Evolutionary conservation across 2,797 vertebrate genomes (phyloP).

Genomic region (Lepilemur ruficaudatus): DNA sequence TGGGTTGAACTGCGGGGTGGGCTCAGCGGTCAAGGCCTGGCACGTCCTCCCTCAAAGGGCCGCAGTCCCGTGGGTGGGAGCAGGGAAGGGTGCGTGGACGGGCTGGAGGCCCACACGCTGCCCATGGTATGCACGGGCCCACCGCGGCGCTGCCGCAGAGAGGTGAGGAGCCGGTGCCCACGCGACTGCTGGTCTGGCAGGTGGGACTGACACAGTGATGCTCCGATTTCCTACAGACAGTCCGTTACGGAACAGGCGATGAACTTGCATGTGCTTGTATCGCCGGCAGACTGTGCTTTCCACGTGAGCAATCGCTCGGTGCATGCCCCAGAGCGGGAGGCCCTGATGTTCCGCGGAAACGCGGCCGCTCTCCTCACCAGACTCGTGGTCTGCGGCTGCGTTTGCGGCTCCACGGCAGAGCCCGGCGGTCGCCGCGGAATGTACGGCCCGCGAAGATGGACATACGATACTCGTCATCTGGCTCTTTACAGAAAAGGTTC

Average conservation of each 20-base stretch:
- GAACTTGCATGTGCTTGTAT: background rate
- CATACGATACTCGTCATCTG: background rate
- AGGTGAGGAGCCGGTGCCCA: background rate
- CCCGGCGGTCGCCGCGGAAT: background rate
- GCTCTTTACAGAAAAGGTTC: background rate
- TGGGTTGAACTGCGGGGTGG: background rate
- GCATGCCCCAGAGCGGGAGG: background rate
- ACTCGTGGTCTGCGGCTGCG: background rate
- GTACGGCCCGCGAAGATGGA: background rate
- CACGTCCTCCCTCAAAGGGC: slow-evolving; percentile 40
- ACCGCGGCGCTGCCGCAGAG: background rate
- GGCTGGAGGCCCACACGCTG: background rate
- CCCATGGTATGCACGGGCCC: too few species aligned
- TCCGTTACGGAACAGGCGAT: background rate
- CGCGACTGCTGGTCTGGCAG: too few species aligned
- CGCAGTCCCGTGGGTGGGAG: background rate
- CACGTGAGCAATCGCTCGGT: background rate
- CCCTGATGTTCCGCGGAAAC: background rate
- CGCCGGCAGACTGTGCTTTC: background rate
- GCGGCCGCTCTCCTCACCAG: background rate
- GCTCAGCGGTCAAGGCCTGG: background rate
- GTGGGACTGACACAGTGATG: background rate
- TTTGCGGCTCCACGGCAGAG: background rate
- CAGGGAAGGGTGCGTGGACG: too few species aligned
- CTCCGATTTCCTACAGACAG: background rate